Base-by-base conservation (phyloP, 1,140 invertebrate species). In the Melitaea cinxia region DNA sequence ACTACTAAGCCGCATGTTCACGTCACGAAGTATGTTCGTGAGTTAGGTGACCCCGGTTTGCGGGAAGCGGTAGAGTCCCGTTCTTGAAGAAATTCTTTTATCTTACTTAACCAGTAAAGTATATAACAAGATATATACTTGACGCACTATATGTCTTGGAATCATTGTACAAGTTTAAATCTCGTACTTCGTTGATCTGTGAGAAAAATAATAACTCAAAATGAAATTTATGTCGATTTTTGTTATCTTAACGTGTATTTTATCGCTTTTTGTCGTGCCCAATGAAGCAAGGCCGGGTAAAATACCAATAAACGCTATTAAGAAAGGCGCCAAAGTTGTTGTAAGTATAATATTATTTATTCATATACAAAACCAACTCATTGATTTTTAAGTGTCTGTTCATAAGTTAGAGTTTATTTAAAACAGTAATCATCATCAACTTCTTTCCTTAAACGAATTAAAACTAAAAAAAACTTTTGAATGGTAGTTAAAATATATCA, bases 241-340 rank as follows among this genome's bases (percentile, higher is more conserved):
- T 37, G 28, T 73, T 14, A 21, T 73, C 9, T 37, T 70, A 19
- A 45, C 72, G 28, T 62, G 57, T 37, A 28, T 70, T 24, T 52
- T 77, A 28, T 50, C 71, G 1, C 17, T 69, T 5, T 57, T 76
- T 3, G 7, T 60, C 21, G 55, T 35, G 10, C 17, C 70, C 5
- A 50, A 14, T 21, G 69, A 72, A 7, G 69, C 69, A 0, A 61
- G 68, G 37, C 70, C 64, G 4, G 63, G 65, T 1, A 77, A 73
- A 60, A 76, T 75, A 30, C 66, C 68, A 10, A 15, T 73, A 4
- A 56, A 52, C 2, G 72, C 67, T 21, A 72, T 77, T 30, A 77
- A 67, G 47, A 77, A 74, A 57, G 75, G 75, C 24, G 72, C 72
- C n/a, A 24, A 70, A 66, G 57, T 62, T 54, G 56, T 77, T 42